These are phyloP conservation scores for Vipera ursinii DNA, from an alignment of 2,797 vertebrate genomes.

Conservation along the genomic window DNA sequence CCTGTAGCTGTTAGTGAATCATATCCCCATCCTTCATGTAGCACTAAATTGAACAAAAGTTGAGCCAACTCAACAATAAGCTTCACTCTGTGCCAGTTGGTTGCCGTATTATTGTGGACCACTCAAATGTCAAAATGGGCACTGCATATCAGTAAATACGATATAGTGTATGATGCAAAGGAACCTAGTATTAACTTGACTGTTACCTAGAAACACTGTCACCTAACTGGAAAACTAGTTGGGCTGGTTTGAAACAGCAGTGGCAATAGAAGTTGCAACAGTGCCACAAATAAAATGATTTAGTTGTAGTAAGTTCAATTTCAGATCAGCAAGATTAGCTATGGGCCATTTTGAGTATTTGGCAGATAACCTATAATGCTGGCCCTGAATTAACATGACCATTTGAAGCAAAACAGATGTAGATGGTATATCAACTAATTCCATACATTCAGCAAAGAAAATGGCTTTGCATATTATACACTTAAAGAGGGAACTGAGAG, in stretches of 20 bases:
- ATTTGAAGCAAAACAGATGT: neutral
- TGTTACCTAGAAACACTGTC: neutral
- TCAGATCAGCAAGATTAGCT: neutral
- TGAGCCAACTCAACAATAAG: neutral
- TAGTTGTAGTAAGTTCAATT: neutral
- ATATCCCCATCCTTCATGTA: neutral
- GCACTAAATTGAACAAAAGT: neutral
- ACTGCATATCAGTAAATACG: neutral
- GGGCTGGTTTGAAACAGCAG: neutral
- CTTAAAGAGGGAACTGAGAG: neutral
- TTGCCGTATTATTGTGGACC: neutral
- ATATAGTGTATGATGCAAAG: neutral
- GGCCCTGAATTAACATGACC: neutral
- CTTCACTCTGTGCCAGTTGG: neutral
- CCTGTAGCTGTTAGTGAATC: neutral
- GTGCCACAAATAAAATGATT: neutral
- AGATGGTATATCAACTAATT: neutral
- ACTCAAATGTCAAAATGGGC: neutral
- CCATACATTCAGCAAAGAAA: neutral
- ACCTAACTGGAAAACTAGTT: neutral
- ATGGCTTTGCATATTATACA: neutral
- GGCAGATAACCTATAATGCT: neutral
- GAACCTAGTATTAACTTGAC: neutral
- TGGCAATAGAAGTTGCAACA: neutral
- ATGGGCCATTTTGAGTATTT: neutral